Conservation (phyloP, 1,140 invertebrate genomes). For the Elysia chlorotica region DNA sequence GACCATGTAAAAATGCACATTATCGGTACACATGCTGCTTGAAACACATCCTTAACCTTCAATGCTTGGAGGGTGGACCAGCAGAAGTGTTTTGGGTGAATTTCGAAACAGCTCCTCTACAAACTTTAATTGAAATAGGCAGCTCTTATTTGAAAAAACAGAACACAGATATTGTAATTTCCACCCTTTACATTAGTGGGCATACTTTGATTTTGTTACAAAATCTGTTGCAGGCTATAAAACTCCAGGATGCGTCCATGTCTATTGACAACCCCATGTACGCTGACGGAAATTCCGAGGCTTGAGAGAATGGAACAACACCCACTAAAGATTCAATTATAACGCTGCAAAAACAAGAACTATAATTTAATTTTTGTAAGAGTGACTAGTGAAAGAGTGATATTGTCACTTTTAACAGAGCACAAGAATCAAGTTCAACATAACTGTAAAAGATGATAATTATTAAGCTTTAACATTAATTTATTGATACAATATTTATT, state of each 20-base stretch:
- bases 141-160: background rate
- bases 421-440: no score
- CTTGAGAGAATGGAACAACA: background rate
- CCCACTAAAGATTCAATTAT: background rate
- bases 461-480: no score
- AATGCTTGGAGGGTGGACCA: background rate
- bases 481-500: no score
- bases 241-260: slow-evolving; percentile 13
- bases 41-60: background rate
- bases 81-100: background rate
- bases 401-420: background rate
- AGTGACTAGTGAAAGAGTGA: background rate
- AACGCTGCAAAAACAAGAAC: background rate
- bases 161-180: background rate
- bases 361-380: background rate
- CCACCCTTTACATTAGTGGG: background rate
- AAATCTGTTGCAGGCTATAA: background rate
- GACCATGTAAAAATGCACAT: no score
- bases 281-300: background rate
- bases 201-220: background rate
- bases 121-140: background rate
- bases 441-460: no score
- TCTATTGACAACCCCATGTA: slow-evolving; percentile 9
- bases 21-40: no score
- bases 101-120: background rate